These are phyloP conservation scores for Candoia aspera DNA, from an alignment of 2,113 vertebrate genomes.

Conservation along the genomic window DNA sequence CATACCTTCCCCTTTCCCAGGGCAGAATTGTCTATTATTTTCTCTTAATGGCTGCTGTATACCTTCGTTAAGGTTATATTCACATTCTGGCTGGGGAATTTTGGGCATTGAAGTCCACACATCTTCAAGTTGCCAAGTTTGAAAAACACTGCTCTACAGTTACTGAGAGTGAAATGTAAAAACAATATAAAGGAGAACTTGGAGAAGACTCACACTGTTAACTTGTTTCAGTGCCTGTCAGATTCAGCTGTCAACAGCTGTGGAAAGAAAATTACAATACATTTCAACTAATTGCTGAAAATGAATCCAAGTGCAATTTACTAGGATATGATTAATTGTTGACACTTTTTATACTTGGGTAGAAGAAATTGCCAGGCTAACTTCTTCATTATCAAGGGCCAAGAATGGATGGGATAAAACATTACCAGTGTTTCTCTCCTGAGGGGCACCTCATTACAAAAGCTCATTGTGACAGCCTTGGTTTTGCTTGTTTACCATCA, in stretches of 20 bases:
- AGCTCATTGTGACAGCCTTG: background rate
- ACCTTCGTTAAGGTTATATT: background rate
- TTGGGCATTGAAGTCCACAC: background rate
- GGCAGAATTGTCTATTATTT: background rate
- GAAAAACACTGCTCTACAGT: background rate
- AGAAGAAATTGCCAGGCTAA: background rate
- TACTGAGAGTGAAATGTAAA: background rate
- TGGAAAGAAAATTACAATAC: constrained; percentile 4
- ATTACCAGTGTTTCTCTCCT: background rate
- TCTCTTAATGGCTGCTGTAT: background rate
- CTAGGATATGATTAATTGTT: background rate
- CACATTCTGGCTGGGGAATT: background rate
- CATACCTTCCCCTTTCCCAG: background rate
- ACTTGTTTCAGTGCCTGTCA: constrained; percentile 6
- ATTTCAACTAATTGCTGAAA: constrained; percentile 14
- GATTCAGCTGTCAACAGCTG: constrained; percentile 15
- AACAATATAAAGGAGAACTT: background rate
- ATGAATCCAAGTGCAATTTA: background rate
- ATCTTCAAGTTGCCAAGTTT: background rate
- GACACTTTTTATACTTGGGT: background rate
- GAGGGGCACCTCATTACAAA: background rate
- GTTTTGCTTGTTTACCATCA: rapidly evolving
- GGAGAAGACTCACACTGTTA: background rate
- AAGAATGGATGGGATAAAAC: background rate
- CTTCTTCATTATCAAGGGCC: background rate